Evolutionary conservation across 2,113 vertebrate species (phyloP).

Genomic region (Vulpes vulpes): DNA sequence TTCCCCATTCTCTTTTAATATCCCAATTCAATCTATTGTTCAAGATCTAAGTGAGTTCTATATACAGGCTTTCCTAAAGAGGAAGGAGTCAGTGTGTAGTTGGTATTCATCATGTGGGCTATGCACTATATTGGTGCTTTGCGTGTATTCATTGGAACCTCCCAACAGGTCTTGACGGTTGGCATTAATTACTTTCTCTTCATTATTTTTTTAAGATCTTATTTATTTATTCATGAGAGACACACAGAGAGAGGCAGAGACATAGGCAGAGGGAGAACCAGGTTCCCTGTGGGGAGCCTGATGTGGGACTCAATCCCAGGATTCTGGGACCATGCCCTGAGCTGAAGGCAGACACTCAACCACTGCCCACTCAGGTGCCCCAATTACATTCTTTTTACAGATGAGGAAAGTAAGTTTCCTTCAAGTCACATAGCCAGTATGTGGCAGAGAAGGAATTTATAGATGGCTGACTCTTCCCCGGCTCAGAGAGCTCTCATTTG

Average conservation of each 20-base stretch:
- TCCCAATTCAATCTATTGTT: constrained; percentile 23
- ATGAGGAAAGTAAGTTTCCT: neutral
- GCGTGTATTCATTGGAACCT: neutral
- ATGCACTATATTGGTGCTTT: neutral
- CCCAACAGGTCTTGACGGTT: neutral
- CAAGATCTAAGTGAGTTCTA: neutral
- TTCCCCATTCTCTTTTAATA: constrained; percentile 49
- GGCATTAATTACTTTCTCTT: neutral
- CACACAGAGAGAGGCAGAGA: too few relatives aligned
- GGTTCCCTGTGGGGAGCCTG: too few relatives aligned
- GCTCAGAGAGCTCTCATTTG: neutral
- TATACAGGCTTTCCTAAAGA: neutral
- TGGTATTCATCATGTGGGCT: neutral
- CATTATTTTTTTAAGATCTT: too few relatives aligned
- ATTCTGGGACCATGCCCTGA: too few relatives aligned
- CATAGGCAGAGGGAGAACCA: too few relatives aligned
- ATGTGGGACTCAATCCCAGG: too few relatives aligned
- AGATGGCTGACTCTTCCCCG: neutral
- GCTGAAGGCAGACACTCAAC: too few relatives aligned
- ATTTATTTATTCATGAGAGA: too few relatives aligned
- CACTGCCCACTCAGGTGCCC: too few relatives aligned
- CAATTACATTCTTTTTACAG: neutral
- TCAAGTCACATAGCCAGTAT: neutral
- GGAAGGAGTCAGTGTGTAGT: neutral
- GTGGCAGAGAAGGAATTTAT: neutral